Evolutionary conservation across 2,797 vertebrate species (phyloP).

Genomic region (Xyrichtys novacula): DNA sequence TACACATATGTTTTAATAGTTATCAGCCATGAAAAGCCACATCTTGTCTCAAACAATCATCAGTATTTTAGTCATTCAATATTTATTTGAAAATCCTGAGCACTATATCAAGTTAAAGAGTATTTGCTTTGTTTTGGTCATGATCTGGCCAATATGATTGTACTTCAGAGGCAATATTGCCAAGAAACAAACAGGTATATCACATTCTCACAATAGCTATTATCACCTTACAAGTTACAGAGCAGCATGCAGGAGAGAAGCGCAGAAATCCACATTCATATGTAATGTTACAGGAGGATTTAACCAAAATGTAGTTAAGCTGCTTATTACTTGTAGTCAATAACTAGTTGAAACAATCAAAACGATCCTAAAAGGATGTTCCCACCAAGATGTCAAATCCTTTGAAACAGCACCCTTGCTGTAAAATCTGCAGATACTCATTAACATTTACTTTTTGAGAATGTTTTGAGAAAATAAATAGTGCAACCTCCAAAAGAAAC

Average conservation of each 20-base stretch:
- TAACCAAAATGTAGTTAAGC: slow-evolving; percentile 33
- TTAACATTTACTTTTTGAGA: slow-evolving; percentile 5
- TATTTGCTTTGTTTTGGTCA: slow-evolving; percentile 84
- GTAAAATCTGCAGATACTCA: slow-evolving; percentile 27
- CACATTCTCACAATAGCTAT: slow-evolving; percentile 77
- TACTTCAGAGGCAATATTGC: slow-evolving; percentile 79
- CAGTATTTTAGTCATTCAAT: slow-evolving; percentile 65
- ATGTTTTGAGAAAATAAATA: not conserved
- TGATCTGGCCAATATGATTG: slow-evolving; percentile 81
- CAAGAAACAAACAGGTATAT: slow-evolving; percentile 76
- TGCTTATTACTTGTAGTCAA: slow-evolving; percentile 32
- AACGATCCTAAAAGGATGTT: slow-evolving; percentile 22
- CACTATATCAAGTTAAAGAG: slow-evolving; percentile 83
- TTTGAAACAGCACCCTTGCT: slow-evolving; percentile 23
- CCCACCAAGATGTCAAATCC: slow-evolving; percentile 10
- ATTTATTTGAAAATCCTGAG: slow-evolving; percentile 85
- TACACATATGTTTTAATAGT: slow-evolving; percentile 78
- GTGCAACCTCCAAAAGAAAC: slow-evolving; percentile 2
- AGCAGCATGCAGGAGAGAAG: slow-evolving; percentile 78
- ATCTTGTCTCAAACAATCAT: slow-evolving; percentile 67
- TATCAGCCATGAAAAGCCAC: slow-evolving; percentile 70
- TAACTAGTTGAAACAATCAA: slow-evolving; percentile 17
- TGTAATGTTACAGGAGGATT: slow-evolving; percentile 45
- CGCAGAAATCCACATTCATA: slow-evolving; percentile 65
- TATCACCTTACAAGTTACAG: slow-evolving; percentile 78